Base-by-base conservation (phyloP, 1,140 invertebrate genomes). In the Drosophila prosaltans region DNA sequence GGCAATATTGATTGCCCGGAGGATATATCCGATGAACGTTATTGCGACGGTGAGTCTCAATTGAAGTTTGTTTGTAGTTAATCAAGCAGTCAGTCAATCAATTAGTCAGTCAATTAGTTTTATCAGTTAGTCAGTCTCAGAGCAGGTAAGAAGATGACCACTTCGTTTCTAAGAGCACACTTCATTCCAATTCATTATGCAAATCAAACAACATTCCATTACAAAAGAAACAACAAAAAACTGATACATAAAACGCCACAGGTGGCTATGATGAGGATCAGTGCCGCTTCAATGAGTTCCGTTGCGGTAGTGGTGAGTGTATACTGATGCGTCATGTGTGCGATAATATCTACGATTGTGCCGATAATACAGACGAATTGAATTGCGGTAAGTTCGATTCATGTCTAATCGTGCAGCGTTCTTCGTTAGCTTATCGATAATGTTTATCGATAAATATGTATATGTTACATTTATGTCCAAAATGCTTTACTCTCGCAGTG, bases 291-390 rank as follows among this genome's bases (percentile, higher is more conserved):
- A 93, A 93, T 80, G 94, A 95, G 93, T 97, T 96, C 93, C 94
- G 92, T 90, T 97, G 96, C 93, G 92, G 93, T 82, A 94, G 94
- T 85, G 95, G 95, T 80, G 93, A 94, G 78, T 95, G 95, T 90
- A 95, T 96, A 91, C 93, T 93, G 60, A 91, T 93, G 78, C 92
- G 93, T 80, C 92, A 94, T 86, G 93, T 94, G 91, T 96, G 96
- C 93, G 95, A 96, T 93, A 94, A 94, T 63, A 92, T 93, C 70
- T 94, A 94, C 82, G 95, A 96, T 93, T 96, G 96, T 93, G 91
- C 91, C 70, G 95, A 96, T 93, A 94, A 94, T 92, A 94, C 94
- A 77, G 96, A 96, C 90, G 95, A 96, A 93, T 93, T 92, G 89
- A 94, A 95, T 92, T 96, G 95, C 93, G 94, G 95, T 96, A 96